Conservation (phyloP, 2,797 vertebrate species). For the Falco naumanni region DNA sequence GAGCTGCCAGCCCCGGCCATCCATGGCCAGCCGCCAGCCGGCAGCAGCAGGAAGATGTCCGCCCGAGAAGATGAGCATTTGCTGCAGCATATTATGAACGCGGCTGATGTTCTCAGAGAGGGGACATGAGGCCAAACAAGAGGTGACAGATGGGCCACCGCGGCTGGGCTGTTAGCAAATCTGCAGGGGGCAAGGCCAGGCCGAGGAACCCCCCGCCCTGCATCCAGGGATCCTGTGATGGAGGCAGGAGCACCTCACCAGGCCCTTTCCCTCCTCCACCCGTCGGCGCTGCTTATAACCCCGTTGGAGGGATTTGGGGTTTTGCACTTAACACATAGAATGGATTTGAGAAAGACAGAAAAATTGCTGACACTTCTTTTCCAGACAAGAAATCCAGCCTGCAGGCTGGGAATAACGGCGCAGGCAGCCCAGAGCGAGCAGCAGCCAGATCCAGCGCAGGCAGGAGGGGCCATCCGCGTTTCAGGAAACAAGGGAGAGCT, state of each 20-base stretch:
- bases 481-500: not conserved
- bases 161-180: not conserved
- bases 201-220: not conserved
- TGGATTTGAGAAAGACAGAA: not conserved
- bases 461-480: not conserved
- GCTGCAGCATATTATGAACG: not conserved
- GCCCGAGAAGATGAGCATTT: not conserved
- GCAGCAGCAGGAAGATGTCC: not conserved
- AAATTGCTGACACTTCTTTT: not conserved
- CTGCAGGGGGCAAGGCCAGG: not conserved
- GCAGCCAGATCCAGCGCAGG: not conserved
- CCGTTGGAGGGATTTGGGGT: fast-evolving
- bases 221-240: not conserved
- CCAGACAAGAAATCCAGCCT: not conserved
- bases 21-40: not conserved
- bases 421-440: not conserved
- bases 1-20: fast-evolving
- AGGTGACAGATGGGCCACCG: conserved; percentile 34
- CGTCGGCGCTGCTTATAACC: not conserved
- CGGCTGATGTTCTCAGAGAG: fast-evolving
- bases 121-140: not conserved
- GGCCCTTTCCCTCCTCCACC: not conserved
- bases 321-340: not conserved
- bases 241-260: not conserved
- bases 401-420: not conserved